These are phyloP conservation scores for Phylloscopus whistleri DNA, from an alignment of 2,113 vertebrate genomes.

Conservation along the genomic window DNA sequence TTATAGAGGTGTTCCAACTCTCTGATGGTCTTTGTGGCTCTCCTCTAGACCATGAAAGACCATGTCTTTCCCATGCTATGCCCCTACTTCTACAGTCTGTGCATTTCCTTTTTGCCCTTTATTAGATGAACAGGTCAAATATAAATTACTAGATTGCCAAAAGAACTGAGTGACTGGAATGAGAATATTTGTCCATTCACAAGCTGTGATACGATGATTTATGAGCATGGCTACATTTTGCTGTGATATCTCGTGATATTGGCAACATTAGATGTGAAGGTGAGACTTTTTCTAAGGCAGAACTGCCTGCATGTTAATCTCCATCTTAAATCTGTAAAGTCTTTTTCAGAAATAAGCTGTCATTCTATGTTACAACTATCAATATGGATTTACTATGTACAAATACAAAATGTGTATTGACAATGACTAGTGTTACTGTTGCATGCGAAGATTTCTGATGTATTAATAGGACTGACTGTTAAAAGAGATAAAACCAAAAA, in stretches of 20 bases:
- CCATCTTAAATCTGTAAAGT: not conserved
- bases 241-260: not conserved
- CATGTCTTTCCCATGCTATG: too few species aligned
- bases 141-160: not conserved
- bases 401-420: not conserved
- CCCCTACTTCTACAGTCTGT: not conserved
- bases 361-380: not conserved
- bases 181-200: not conserved
- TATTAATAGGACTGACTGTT: not conserved
- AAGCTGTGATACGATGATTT: not conserved
- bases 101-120: not conserved
- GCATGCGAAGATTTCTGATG: not conserved
- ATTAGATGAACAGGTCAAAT: not conserved
- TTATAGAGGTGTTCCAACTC: rapidly evolving
- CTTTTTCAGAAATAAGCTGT: not conserved
- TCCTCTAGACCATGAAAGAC: not conserved
- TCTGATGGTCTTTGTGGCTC: too few species aligned
- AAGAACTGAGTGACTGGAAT: not conserved
- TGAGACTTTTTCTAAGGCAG: not conserved
- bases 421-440: not conserved
- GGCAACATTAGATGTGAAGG: not conserved
- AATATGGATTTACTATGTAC: not conserved
- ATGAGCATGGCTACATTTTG: not conserved
- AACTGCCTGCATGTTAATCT: not conserved
- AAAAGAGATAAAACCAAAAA: not conserved